Base-by-base conservation (phyloP, 2,797 vertebrate genomes). In the Hoplostethus atlanticus region DNA sequence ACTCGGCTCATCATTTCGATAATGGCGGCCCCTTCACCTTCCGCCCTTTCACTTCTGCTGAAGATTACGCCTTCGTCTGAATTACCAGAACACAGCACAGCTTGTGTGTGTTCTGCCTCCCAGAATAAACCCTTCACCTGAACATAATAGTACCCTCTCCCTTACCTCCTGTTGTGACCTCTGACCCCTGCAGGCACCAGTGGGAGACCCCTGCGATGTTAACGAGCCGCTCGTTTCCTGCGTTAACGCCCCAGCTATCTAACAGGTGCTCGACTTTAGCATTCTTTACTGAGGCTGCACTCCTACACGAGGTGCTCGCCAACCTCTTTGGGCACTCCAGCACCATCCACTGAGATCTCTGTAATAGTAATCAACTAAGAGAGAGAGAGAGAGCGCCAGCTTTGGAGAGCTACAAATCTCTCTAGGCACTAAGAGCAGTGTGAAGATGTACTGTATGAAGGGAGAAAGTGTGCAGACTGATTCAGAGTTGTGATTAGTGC, bases 201-300 rank as follows among this genome's bases (percentile, higher is more conserved):
- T 17, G 50, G 46, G 71, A 74, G 42, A 50, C 2, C 16, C 17
- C 16, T 79, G 62, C 66, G 80, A 21, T 90, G 82, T 80, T 78
- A 79, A 84, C 59, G 25, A 56, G 50, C 12, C 68, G 62, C 71
- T 68, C 52, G 50, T 47, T 50, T 59, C 58, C 59, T 0, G 2
- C 63, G 61, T 74, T 83, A 85, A 65, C 60, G 84, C 55, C 51
- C 38, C 67, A 67, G 21, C 77, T 63, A 50, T 53, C 68, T 53
- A 59, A 72, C 76, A 82, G 81, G 58, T 73, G 25, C 44, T 79
- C 65, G 68, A 79, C 72, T 82, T 84, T 68, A 71, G 38, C 17
- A 1, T 30, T 40, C 53, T 17, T 75, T 68, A 74, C 56, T 74
- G 64, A 64, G 31, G 48, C 46, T 48, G 52, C 46, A 11, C 61